Conservation (phyloP, 2,797 vertebrate genomes). For the Novumbra hubbsi region DNA sequence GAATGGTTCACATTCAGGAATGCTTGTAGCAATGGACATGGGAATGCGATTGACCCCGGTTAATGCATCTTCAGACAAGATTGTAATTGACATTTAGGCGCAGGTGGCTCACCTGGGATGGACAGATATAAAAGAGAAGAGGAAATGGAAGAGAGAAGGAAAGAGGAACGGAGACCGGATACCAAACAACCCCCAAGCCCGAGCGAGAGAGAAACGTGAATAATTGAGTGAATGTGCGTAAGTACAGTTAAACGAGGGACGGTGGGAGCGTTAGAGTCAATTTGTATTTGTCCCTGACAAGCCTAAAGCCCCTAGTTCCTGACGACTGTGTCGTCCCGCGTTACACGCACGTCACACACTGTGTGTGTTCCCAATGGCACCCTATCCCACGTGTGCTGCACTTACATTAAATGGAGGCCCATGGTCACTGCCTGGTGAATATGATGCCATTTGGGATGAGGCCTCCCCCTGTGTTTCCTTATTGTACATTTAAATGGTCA, state of each 20-base stretch:
- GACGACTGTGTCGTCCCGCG: slow-evolving; percentile 22
- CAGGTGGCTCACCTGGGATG: slow-evolving; percentile 6
- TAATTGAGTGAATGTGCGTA: slow-evolving; percentile 43
- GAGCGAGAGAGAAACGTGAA: slow-evolving; percentile 20
- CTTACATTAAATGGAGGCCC: neutral
- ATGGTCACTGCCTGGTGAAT: neutral
- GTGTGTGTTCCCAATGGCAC: neutral
- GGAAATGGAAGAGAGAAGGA: neutral
- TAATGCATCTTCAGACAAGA: neutral
- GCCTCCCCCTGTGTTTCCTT: neutral
- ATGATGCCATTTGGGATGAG: neutral
- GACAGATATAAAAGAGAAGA: neutral
- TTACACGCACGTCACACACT: slow-evolving; percentile 31
- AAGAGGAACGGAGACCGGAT: neutral
- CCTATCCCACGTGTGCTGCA: neutral
- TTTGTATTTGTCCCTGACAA: slow-evolving; percentile 37
- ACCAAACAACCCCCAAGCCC: neutral
- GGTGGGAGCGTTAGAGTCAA: slow-evolving; percentile 40
- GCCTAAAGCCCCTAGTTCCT: neutral
- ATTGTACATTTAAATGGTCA: neutral
- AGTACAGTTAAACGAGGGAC: slow-evolving; percentile 12
- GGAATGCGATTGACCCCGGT: neutral
- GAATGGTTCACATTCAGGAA: too few relatives aligned
- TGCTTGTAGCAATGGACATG: slow-evolving; percentile 3
- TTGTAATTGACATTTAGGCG: slow-evolving; percentile 26